phyloP scores from a whole-genome alignment of 2,797 vertebrate genomes.

The Aldrovandia affinis region DNA sequence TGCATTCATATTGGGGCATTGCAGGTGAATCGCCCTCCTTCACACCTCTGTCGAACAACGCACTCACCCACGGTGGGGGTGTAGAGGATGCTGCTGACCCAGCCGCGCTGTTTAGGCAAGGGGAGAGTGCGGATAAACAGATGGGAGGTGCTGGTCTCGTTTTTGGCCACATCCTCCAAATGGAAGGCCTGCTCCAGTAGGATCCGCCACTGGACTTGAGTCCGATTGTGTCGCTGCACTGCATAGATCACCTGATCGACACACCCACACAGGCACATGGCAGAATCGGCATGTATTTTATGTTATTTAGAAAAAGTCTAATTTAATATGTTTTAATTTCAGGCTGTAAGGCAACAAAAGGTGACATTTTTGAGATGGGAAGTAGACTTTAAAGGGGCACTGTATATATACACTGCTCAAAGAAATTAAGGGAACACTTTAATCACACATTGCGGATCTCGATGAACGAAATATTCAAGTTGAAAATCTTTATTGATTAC shows the following conservation, averaged over 20 bases:
- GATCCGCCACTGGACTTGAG: conserved; percentile 87
- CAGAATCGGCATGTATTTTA: background rate
- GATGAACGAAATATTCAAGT: too few relatives aligned
- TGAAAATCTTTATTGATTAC: too few relatives aligned
- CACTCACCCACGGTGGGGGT: conserved; percentile 82
- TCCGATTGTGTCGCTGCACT: conserved; percentile 84
- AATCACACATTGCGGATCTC: too few relatives aligned
- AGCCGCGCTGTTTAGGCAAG: conserved; percentile 68
- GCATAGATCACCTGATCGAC: conserved; percentile 83
- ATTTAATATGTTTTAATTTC: too few relatives aligned
- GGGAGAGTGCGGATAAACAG: conserved; percentile 83
- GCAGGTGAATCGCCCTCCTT: background rate
- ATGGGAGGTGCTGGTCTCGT: conserved; percentile 75
- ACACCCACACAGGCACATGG: conserved; percentile 5
- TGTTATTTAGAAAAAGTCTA: too few relatives aligned
- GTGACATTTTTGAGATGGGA: too few relatives aligned
- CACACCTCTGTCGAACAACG: background rate
- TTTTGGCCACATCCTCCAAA: conserved; percentile 88
- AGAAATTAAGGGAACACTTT: too few relatives aligned
- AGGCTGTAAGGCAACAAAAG: too few relatives aligned
- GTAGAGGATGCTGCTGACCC: conserved; percentile 79
- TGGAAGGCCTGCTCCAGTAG: conserved; percentile 86
- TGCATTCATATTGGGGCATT: background rate
- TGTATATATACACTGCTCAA: too few relatives aligned
- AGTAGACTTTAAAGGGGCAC: too few relatives aligned